Conservation (phyloP, 2,797 vertebrate species). For the Galago senegalensis region DNA sequence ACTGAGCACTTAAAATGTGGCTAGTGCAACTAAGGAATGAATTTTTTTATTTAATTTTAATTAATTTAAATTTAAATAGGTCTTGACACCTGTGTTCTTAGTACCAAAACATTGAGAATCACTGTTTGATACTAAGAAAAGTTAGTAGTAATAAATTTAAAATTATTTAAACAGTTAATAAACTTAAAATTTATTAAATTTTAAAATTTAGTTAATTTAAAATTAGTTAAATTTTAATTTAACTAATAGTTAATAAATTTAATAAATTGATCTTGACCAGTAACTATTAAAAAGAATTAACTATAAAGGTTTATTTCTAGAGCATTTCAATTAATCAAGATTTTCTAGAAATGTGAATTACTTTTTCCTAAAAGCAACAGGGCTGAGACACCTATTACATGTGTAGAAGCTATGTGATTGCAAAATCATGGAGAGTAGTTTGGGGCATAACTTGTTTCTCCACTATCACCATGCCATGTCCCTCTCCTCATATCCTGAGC, state of each 20-base stretch:
- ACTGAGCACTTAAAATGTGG: not conserved
- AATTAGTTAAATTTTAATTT: no score
- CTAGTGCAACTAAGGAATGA: not conserved
- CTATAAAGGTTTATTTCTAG: slow-evolving; percentile 22
- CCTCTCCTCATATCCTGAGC: not conserved
- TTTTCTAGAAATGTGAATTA: not conserved
- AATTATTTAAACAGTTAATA: not conserved
- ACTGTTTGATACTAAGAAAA: slow-evolving; percentile 44
- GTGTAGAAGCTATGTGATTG: not conserved
- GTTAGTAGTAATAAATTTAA: not conserved
- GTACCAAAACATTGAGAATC: not conserved
- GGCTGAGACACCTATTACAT: not conserved
- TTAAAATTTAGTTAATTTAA: no score
- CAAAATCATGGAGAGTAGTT: not conserved
- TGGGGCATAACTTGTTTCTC: not conserved
- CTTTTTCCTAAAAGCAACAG: slow-evolving; percentile 12
- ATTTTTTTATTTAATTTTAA: slow-evolving; percentile 5
- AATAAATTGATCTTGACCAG: not conserved
- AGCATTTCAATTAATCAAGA: not conserved
- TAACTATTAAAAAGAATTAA: not conserved
- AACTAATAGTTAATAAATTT: no score
- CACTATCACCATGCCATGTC: not conserved
- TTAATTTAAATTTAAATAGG: slow-evolving; percentile 37
- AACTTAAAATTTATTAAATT: slow-evolving; percentile 38
- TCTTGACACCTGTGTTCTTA: not conserved